Percentiles rank a stretch among this genome's conserved stretches.
Evolutionary conservation across 2,113 vertebrate species (phyloP).

Genomic region (Ancistrus triradiatus): DNA sequence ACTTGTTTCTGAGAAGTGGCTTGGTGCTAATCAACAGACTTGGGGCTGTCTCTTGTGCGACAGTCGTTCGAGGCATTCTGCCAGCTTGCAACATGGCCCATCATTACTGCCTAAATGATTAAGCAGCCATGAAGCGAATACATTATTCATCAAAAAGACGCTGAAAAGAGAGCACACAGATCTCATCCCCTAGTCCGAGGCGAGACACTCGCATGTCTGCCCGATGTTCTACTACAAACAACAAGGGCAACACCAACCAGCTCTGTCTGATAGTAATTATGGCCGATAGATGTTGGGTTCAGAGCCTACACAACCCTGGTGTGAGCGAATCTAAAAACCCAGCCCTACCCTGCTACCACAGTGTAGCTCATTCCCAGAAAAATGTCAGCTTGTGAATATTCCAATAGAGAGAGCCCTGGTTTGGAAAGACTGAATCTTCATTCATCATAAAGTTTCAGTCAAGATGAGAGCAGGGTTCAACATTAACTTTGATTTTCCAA

Average conservation of each 20-base stretch:
- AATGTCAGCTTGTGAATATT: too few species aligned
- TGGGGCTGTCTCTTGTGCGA: conserved; percentile 18
- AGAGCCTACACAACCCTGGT: too few species aligned
- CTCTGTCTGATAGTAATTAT: conserved; percentile 16
- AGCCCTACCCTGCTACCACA: too few species aligned
- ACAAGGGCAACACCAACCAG: conserved; percentile 18
- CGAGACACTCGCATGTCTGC: conserved; percentile 16
- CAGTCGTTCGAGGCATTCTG: conserved; percentile 34
- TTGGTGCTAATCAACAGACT: conserved; percentile 8
- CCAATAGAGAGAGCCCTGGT: too few species aligned
- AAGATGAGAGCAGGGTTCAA: too few species aligned
- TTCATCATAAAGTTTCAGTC: too few species aligned
- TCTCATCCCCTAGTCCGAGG: conserved; percentile 10
- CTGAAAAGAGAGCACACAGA: conserved; percentile 32
- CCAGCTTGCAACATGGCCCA: conserved; percentile 34
- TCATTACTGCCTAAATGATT: conserved; percentile 48
- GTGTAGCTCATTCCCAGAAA: too few species aligned
- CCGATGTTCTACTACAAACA: conserved; percentile 19
- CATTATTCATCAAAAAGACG: conserved; percentile 49
- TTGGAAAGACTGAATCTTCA: too few species aligned
- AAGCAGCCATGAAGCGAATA: conserved; percentile 39
- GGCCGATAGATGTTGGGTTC: too few species aligned
- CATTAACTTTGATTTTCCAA: too few species aligned
- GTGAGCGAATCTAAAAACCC: too few species aligned
- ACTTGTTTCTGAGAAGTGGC: conserved; percentile 23